phyloP scores from a whole-genome alignment of 2,113 vertebrate species.

The Pogonocichla stellata region DNA sequence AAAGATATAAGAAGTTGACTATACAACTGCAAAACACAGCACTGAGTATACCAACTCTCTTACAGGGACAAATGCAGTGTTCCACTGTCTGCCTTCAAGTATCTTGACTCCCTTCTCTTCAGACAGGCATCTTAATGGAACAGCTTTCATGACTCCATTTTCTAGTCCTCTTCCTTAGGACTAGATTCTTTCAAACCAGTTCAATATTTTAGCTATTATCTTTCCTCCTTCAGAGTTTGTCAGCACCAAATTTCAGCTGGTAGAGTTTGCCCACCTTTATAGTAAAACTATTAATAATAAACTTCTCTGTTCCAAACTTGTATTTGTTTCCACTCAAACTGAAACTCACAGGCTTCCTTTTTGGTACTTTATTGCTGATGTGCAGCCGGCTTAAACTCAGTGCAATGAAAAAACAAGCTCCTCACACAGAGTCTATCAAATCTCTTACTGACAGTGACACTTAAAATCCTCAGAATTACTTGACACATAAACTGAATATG shows the following conservation, averaged over 20 bases:
- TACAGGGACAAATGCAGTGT: neutral
- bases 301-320: neutral
- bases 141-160: neutral
- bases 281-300: neutral
- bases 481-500: neutral
- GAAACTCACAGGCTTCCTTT: neutral
- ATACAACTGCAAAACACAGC: neutral
- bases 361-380: neutral
- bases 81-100: neutral
- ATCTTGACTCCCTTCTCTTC: neutral
- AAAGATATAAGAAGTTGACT: neutral
- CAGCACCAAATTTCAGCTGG: neutral
- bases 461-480: neutral
- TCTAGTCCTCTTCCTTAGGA: neutral
- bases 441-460: neutral
- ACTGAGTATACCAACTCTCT: neutral
- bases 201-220: neutral
- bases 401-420: neutral
- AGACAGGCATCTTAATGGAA: neutral
- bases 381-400: neutral
- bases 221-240: neutral
- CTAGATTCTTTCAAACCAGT: neutral
- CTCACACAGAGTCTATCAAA: neutral
- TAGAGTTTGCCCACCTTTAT: neutral
- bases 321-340: neutral